Conservation (phyloP, 1,140 invertebrate species). For the Eciton burchellii region DNA sequence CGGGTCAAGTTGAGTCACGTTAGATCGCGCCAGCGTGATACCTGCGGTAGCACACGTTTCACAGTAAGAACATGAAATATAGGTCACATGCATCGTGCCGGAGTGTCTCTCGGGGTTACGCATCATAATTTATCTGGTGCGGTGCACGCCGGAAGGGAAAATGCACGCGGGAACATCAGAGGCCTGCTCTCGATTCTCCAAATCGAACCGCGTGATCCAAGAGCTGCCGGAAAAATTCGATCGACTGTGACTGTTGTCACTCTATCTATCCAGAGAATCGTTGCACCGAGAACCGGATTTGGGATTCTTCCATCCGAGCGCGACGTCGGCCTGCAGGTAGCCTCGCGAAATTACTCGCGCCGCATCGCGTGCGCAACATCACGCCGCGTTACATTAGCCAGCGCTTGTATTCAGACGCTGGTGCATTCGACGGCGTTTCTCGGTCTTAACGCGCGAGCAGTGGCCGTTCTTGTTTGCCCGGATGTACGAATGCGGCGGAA, state of each 20-base stretch:
- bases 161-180: constrained; percentile 57
- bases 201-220: background rate
- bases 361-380: background rate
- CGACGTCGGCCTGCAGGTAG: too few species aligned
- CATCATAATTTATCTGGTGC: constrained; percentile 69
- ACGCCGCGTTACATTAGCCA: constrained; percentile 4
- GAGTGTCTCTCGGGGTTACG: constrained; percentile 69
- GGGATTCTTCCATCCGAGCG: background rate
- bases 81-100: constrained; percentile 67
- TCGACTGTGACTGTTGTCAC: too few species aligned
- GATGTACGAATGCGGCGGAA: constrained; percentile 38
- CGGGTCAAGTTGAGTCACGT: constrained; percentile 21
- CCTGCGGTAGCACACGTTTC: constrained; percentile 50
- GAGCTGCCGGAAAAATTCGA: too few species aligned
- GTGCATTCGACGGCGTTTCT: constrained; percentile 14
- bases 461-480: constrained; percentile 12
- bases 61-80: constrained; percentile 70
- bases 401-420: constrained; percentile 41
- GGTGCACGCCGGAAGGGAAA: constrained; percentile 60
- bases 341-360: background rate
- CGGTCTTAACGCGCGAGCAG: constrained; percentile 38
- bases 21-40: constrained; percentile 49
- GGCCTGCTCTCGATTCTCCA: background rate
- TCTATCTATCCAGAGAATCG: too few species aligned
- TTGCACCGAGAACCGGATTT: too few species aligned